Percentiles rank a stretch among this genome's conserved stretches.
Conservation (phyloP, 2,113 vertebrate genomes). For the Bos indicus region DNA sequence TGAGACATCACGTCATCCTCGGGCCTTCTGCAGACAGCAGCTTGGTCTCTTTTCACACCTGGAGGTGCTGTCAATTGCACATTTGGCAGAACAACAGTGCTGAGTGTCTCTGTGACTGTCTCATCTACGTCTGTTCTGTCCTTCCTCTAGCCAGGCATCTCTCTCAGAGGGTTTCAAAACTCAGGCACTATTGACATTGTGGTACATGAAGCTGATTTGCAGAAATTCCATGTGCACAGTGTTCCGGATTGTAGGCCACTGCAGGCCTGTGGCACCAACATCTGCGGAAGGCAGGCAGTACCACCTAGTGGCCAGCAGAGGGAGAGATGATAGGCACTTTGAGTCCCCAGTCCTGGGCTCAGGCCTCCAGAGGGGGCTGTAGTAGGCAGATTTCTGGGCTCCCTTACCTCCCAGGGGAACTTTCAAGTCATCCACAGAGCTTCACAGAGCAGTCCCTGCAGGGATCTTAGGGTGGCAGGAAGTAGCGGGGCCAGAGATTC, state of each 20-base stretch:
- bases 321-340: neutral
- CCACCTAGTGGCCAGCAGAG: neutral
- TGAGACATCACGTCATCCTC: neutral
- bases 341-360: neutral
- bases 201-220: neutral
- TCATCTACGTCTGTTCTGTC: neutral
- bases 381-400: neutral
- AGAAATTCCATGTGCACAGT: neutral
- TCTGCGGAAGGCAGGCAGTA: neutral
- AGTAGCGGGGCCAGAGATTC: neutral
- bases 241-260: neutral
- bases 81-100: neutral
- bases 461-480: neutral
- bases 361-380: too few species aligned
- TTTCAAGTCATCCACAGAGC: neutral
- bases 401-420: neutral
- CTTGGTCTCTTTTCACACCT: neutral
- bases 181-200: neutral
- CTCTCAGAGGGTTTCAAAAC: neutral
- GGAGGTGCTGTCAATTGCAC: neutral
- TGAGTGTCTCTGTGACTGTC: neutral
- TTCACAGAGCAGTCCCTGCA: neutral
- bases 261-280: neutral
- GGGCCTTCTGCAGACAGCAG: neutral
- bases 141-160: neutral